Percentiles rank a stretch among this genome's conserved stretches.
These are phyloP conservation scores for Xestia sexstrigata DNA, from an alignment of 2,888 invertebrate species.

Conservation along the genomic window DNA sequence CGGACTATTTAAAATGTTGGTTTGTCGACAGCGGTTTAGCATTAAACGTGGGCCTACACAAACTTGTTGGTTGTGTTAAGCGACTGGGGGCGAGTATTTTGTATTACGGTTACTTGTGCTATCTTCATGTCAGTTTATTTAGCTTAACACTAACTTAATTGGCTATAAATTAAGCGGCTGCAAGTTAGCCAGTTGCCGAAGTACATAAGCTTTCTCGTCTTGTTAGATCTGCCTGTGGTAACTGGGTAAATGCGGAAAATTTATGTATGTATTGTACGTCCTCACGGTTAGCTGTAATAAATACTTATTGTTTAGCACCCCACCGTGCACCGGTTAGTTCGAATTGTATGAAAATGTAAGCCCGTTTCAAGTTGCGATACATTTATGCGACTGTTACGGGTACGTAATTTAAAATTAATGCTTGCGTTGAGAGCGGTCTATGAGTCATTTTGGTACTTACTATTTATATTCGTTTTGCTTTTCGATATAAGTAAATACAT, in stretches of 20 bases:
- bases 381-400: conserved; percentile 34
- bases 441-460: conserved; percentile 14
- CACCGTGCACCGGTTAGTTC: conserved; percentile 39
- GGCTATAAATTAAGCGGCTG: conserved; percentile 87
- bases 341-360: conserved; percentile 57
- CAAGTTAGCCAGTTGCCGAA: conserved; percentile 83
- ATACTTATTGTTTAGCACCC: conserved; percentile 65
- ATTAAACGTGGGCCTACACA: conserved; percentile 73
- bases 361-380: conserved; percentile 40
- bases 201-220: conserved; percentile 78
- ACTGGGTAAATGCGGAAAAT: conserved; percentile 72
- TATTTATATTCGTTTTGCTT: conserved; percentile 13
- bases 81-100: conserved; percentile 74
- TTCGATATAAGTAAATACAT: background rate
- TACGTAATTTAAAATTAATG: conserved; percentile 48
- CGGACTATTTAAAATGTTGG: conserved; percentile 78
- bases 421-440: conserved; percentile 34
- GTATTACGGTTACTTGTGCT: conserved; percentile 83
- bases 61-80: conserved; percentile 71
- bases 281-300: conserved; percentile 63
- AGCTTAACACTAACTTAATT: conserved; percentile 89
- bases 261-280: conserved; percentile 70
- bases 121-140: conserved; percentile 87
- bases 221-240: conserved; percentile 78
- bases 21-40: conserved; percentile 70